phyloP scores from a whole-genome alignment of 2,888 invertebrate genomes.

The Apoderus coryli region DNA sequence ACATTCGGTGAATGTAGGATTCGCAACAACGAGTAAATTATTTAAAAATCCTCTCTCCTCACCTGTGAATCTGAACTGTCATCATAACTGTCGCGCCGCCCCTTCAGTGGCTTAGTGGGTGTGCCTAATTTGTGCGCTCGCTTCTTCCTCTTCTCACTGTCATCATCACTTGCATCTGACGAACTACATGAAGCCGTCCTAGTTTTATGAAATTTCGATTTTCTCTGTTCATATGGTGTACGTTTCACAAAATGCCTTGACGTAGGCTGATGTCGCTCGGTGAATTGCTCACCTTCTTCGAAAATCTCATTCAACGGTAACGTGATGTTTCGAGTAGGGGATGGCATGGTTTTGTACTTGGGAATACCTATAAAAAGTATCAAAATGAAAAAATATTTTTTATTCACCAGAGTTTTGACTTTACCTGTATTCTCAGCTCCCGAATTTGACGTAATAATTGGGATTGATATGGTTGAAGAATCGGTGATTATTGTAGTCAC shows the following conservation, averaged over 20 bases:
- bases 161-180: slow-evolving; percentile 84
- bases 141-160: slow-evolving; percentile 70
- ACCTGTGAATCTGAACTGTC: slow-evolving; percentile 68
- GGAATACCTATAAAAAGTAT: slow-evolving; percentile 26
- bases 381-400: too few relatives aligned
- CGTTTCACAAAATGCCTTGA: slow-evolving; percentile 23
- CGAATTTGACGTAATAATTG: slow-evolving; percentile 31
- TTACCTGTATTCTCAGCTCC: neutral
- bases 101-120: slow-evolving; percentile 31
- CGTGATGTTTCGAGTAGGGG: slow-evolving; percentile 31
- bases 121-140: slow-evolving; percentile 56
- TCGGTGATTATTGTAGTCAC: slow-evolving; percentile 36
- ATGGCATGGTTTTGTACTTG: slow-evolving; percentile 45
- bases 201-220: slow-evolving; percentile 52
- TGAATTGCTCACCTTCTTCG: slow-evolving; percentile 39
- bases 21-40: too few relatives aligned
- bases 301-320: slow-evolving; percentile 49
- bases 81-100: slow-evolving; percentile 64
- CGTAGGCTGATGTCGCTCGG: slow-evolving; percentile 15
- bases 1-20: too few relatives aligned
- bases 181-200: slow-evolving; percentile 85
- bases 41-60: too few relatives aligned
- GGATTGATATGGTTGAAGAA: slow-evolving; percentile 39
- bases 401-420: slow-evolving; percentile 13
- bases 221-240: slow-evolving; percentile 15